Evolutionary conservation across 2,888 invertebrate genomes (phyloP), one percentile per base, ranked within the genome.

Genomic region (Lordiphosa andalusiaca): DNA sequence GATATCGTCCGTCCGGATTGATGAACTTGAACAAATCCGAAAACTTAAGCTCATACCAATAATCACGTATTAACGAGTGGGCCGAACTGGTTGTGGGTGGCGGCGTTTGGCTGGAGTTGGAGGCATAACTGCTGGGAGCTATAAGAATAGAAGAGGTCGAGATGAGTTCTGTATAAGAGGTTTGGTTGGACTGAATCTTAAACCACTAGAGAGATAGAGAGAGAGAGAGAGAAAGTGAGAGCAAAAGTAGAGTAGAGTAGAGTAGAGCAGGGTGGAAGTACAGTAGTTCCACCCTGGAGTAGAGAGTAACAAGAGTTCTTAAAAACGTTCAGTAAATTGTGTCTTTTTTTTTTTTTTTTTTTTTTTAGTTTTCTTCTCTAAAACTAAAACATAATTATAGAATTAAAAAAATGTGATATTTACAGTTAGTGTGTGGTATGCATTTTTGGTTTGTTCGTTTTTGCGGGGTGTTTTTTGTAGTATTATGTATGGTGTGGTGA

Each of bases 31-130:
- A 89, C 69, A 90, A 75, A 86, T 90, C 90, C 66, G 90, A 90
- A 82, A 90, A 90, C 78, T 90, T 90, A 68, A 90, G 82, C 80
- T 90, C 90, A 71, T 89, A 90, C 89, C 90, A 90, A 83, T 89
- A 89, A 73, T 90, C 90, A 66, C 89, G 86, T 63, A 88, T 86
- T 61, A 88, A 67, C 37, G 88, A 83, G 36, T 87, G 87, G 58
- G 87, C 87, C 68, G 83, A 60, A 36, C 67, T 64, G 25, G 86
- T 50, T 13, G 66, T 75, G 36, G 84, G 86, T 55, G 88, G 88
- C 39, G 86, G 87, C 51, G 88, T 88, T 71, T 86, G 87, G 73
- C 85, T 87, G 61, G 88, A 85, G 70, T 85, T 80, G 55, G 86
- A 86, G 51, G 87, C 84, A 64, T 86, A 87, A 78, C 86, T 86